A percentile compares a stretch with the other conserved stretches of the same genome.
phyloP scores from a whole-genome alignment of 1,140 invertebrate species.

The Drosophila lowei region DNA sequence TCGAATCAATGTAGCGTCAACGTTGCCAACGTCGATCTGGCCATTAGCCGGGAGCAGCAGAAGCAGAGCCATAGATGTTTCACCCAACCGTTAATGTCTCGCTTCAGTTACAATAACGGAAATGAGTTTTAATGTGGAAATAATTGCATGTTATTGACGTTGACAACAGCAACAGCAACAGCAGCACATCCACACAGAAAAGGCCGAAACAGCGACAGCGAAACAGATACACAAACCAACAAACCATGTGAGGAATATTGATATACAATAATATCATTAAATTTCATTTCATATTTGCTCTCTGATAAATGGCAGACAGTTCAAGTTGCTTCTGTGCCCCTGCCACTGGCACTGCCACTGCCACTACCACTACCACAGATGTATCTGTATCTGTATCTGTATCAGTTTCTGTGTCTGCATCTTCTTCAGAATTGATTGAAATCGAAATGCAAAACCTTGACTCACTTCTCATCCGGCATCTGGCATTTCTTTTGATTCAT shows the following conservation, averaged over 20 bases:
- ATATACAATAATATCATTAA: conserved; percentile 63
- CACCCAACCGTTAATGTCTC: conserved; percentile 58
- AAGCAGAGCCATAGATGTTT: conserved; percentile 51
- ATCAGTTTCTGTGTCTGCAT: neutral
- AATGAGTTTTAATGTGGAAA: conserved; percentile 75
- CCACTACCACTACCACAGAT: neutral
- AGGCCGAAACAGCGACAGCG: neutral
- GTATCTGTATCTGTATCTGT: too few relatives aligned
- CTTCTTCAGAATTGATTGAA: conserved; percentile 27
- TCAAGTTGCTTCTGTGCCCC: conserved; percentile 28
- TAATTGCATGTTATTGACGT: conserved; percentile 74
- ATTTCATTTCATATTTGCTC: conserved; percentile 62
- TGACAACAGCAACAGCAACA: conserved; percentile 46
- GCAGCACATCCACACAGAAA: conserved; percentile 8
- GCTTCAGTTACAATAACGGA: conserved; percentile 68
- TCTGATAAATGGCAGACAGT: conserved; percentile 51
- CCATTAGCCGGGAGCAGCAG: conserved; percentile 42
- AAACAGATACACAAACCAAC: neutral
- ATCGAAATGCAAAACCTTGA: conserved; percentile 61
- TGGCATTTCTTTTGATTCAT: conserved; percentile 46
- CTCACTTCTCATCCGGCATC: conserved; percentile 22
- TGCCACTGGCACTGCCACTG: neutral
- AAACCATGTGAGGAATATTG: conserved; percentile 58
- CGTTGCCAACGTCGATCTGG: conserved; percentile 26
- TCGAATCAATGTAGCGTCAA: conserved; percentile 53